Percentiles rank a stretch among this genome's conserved stretches.
These are phyloP conservation scores for Artibeus lituratus DNA, from an alignment of 2,797 vertebrate genomes.

Conservation along the genomic window DNA sequence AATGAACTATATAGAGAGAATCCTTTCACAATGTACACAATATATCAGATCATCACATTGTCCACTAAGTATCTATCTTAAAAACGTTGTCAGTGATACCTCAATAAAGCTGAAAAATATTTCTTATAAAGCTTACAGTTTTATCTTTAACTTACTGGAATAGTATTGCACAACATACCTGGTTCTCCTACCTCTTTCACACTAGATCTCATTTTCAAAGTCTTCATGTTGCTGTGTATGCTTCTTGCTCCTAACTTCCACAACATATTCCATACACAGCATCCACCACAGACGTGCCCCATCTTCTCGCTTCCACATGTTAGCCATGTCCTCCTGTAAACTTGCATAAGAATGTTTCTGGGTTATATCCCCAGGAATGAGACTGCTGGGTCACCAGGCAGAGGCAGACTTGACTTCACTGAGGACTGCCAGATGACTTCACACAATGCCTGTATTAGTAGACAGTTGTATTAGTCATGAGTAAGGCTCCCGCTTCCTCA, in stretches of 20 bases:
- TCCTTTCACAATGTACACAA: background rate
- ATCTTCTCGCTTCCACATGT: background rate
- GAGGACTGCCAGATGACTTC: background rate
- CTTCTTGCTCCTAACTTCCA: background rate
- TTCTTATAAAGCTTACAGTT: background rate
- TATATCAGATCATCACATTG: background rate
- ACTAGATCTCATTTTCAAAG: background rate
- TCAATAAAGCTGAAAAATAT: background rate
- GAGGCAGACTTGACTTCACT: background rate
- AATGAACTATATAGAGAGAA: background rate
- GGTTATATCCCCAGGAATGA: background rate
- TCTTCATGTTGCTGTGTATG: background rate
- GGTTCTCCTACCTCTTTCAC: background rate
- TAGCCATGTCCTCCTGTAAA: background rate
- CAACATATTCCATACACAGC: background rate
- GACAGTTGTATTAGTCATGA: background rate
- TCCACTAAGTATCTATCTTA: background rate
- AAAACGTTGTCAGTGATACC: background rate
- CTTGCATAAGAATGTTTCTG: background rate
- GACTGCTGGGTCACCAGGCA: background rate
- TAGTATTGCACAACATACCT: background rate
- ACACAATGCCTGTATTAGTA: background rate
- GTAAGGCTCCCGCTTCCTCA: background rate
- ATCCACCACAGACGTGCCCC: background rate
- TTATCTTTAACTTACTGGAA: background rate